Conservation (phyloP, 64 coral and sea anemone species). For the Montipora foliosa region DNA sequence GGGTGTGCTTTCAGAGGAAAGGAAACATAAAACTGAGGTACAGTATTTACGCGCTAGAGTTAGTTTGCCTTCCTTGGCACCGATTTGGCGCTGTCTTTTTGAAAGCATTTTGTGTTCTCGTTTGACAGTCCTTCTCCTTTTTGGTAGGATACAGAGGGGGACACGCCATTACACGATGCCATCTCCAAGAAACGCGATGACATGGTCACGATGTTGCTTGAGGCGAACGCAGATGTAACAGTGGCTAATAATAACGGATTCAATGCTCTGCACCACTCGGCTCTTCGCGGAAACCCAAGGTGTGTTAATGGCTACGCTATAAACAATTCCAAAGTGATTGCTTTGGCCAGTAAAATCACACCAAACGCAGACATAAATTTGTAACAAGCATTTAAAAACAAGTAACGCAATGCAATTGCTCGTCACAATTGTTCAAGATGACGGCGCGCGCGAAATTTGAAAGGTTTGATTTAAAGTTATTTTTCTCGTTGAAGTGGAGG, state of each 20-base stretch:
- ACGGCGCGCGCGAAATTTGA: too few species aligned
- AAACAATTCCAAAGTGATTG: too few species aligned
- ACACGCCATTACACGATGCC: slow-evolving; percentile 94
- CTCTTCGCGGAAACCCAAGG: slow-evolving; percentile 96
- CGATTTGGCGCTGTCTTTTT: neutral
- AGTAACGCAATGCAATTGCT: too few species aligned
- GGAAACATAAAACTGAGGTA: too few species aligned
- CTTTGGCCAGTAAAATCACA: neutral
- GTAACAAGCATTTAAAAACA: too few species aligned
- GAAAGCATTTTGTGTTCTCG: neutral
- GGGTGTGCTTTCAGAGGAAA: too few species aligned
- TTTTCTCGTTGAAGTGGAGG: too few species aligned
- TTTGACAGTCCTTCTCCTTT: neutral
- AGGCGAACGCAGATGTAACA: slow-evolving; percentile 83
- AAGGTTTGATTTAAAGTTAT: too few species aligned
- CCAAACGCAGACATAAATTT: too few species aligned
- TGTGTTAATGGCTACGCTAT: neutral
- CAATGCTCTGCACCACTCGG: slow-evolving; percentile 94
- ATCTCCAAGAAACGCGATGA: slow-evolving; percentile 98
- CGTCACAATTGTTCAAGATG: too few species aligned
- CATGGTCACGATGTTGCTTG: slow-evolving; percentile 89
- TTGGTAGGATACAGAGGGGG: slow-evolving; percentile 89
- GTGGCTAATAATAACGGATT: slow-evolving; percentile 99
- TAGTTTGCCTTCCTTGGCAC: too few species aligned
- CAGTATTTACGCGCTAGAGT: too few species aligned